Evolutionary conservation across 2,113 vertebrate genomes (phyloP).

Genomic region (Periophthalmodon schlosseri): DNA sequence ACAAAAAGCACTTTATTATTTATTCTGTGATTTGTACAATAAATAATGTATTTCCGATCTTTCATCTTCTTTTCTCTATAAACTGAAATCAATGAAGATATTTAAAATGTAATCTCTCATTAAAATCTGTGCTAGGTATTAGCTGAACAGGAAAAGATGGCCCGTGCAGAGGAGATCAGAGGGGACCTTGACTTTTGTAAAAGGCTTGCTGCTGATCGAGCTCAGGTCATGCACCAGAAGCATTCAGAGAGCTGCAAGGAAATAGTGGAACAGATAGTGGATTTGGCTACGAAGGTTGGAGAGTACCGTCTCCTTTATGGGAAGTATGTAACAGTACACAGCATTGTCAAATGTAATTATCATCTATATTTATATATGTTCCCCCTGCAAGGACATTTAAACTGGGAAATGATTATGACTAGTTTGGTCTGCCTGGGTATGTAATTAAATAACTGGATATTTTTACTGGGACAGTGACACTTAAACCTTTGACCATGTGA

Average conservation of each 20-base stretch:
- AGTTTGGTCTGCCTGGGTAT: background rate
- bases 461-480: background rate
- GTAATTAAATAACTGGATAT: background rate
- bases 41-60: constrained; percentile 4
- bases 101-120: constrained; percentile 32
- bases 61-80: constrained; percentile 17
- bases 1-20: constrained; percentile 1
- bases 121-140: constrained; percentile 77
- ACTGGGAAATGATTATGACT: background rate
- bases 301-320: constrained; percentile 84
- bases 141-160: constrained; percentile 81
- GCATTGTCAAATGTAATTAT: background rate
- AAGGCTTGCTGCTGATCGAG: constrained; percentile 78
- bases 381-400: background rate
- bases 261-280: constrained; percentile 84
- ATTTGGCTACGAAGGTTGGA: constrained; percentile 85
- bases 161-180: constrained; percentile 76
- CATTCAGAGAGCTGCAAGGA: constrained; percentile 82
- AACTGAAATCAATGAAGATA: background rate
- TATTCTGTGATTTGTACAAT: constrained; percentile 20
- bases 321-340: constrained; percentile 79
- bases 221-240: constrained; percentile 77
- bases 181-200: constrained; percentile 79
- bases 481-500: no score
- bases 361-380: background rate